phyloP scores from a whole-genome alignment of 2,797 vertebrate species.

The Sebastes paucispinis region DNA sequence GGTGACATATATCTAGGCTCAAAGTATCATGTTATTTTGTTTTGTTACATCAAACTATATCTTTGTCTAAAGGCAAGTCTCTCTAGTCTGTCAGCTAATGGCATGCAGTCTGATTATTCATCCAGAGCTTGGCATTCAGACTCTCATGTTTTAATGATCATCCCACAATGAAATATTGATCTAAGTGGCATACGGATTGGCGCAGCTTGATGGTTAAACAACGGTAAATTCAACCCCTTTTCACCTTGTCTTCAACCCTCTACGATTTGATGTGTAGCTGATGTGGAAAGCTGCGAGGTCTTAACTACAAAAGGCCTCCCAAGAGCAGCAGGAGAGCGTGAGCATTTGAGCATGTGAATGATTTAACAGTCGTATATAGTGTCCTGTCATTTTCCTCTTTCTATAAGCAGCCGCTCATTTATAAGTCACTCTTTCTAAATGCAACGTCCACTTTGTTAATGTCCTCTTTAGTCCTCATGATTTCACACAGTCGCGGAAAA shows the following conservation, averaged over 20 bases:
- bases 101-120: constrained; percentile 68
- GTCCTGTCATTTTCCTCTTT: constrained; percentile 24
- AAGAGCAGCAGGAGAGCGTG: constrained; percentile 20
- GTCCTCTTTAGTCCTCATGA: neutral
- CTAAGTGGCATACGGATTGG: constrained; percentile 62
- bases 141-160: constrained; percentile 82
- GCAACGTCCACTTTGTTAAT: neutral
- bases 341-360: constrained; percentile 52
- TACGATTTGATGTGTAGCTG: constrained; percentile 6
- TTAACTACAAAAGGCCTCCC: constrained; percentile 34
- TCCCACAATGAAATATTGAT: constrained; percentile 80
- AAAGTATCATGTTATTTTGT: neutral
- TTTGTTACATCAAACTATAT: constrained; percentile 2
- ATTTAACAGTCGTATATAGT: constrained; percentile 60
- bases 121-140: constrained; percentile 68
- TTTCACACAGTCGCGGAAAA: neutral
- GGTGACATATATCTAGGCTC: neutral
- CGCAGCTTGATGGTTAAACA: constrained; percentile 67
- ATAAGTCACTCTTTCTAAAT: constrained; percentile 33
- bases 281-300: constrained; percentile 7
- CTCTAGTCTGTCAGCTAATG: constrained; percentile 27
- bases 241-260: constrained; percentile 17
- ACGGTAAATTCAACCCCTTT: constrained; percentile 55
- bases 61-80: constrained; percentile 27
- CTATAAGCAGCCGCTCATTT: constrained; percentile 42